Conservation (phyloP, 2,113 vertebrate species). For the Australoheros scitulus region DNA sequence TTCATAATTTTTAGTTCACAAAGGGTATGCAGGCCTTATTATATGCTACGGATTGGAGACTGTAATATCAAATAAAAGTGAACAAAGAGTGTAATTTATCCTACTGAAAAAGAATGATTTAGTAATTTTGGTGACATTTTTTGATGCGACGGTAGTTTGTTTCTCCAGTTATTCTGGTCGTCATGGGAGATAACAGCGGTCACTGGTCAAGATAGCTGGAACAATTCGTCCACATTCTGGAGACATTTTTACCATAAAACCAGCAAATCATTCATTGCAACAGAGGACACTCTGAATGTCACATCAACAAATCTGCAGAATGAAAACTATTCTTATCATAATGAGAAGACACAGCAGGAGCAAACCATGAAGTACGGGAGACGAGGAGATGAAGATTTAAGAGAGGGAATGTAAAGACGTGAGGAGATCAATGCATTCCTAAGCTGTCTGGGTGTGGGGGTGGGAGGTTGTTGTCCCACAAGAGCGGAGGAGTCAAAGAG, state of each 20-base stretch:
- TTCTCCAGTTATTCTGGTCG: slow-evolving; percentile 16
- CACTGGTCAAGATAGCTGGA: background rate
- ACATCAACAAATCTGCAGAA: background rate
- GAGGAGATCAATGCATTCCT: slow-evolving; percentile 75
- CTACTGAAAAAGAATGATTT: background rate
- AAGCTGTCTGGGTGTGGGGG: slow-evolving; percentile 40
- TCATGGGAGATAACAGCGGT: slow-evolving; percentile 32
- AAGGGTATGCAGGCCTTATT: background rate
- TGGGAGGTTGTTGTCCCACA: slow-evolving; percentile 37
- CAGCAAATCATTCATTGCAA: slow-evolving; percentile 14
- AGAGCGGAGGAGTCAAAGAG: slow-evolving; percentile 46
- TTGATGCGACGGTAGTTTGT: background rate
- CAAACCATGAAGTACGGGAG: background rate
- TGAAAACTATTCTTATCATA: slow-evolving; percentile 24
- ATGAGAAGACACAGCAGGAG: slow-evolving; percentile 2
- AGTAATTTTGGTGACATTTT: background rate
- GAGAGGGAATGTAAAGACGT: slow-evolving; percentile 53
- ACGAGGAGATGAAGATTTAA: slow-evolving; percentile 10
- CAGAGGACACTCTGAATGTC: background rate
- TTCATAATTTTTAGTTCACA: background rate
- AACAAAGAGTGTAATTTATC: background rate
- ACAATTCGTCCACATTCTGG: slow-evolving; percentile 31
- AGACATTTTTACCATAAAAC: slow-evolving; percentile 42
- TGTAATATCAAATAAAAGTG: background rate
- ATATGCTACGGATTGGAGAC: background rate